Conservation (phyloP, 1,140 invertebrate genomes). For the Acromyrmex charruanus region DNA sequence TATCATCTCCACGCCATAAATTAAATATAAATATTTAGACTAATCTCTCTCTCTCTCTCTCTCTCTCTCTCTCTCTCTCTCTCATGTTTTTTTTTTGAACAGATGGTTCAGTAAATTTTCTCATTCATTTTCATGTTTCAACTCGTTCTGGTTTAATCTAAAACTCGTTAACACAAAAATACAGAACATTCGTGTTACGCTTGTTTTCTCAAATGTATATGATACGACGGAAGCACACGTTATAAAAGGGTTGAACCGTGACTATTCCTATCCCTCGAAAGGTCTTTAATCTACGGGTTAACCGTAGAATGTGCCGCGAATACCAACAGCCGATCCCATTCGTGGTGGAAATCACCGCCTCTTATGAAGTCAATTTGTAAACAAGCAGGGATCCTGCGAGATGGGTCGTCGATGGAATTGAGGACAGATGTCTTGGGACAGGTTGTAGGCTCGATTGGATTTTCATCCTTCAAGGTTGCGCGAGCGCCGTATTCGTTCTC, state of each 20-base stretch:
- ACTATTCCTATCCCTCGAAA: conserved; percentile 16
- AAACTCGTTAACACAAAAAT: conserved; percentile 28
- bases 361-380: conserved; percentile 65
- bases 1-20: background rate
- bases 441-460: conserved; percentile 63
- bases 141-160: conserved; percentile 36
- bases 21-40: background rate
- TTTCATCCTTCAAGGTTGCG: conserved; percentile 40
- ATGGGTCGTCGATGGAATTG: conserved; percentile 16
- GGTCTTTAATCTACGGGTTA: background rate
- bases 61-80: background rate
- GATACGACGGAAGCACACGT: background rate
- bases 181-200: conserved; percentile 39
- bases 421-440: conserved; percentile 63
- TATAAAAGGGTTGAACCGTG: conserved; percentile 33
- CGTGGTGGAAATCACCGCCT: conserved; percentile 67
- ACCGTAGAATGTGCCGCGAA: conserved; percentile 58
- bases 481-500: conserved; percentile 37
- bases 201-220: background rate
- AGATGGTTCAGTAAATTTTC: background rate
- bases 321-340: conserved; percentile 21
- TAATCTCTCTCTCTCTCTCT: background rate
- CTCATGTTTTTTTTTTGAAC: background rate
- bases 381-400: conserved; percentile 45
- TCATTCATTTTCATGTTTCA: conserved; percentile 24